Percentiles rank a stretch among this genome's conserved stretches.
phyloP scores from a whole-genome alignment of 30 jellyfish, hydroid and myxozoan genomes.

The Hydractinia echinata region DNA sequence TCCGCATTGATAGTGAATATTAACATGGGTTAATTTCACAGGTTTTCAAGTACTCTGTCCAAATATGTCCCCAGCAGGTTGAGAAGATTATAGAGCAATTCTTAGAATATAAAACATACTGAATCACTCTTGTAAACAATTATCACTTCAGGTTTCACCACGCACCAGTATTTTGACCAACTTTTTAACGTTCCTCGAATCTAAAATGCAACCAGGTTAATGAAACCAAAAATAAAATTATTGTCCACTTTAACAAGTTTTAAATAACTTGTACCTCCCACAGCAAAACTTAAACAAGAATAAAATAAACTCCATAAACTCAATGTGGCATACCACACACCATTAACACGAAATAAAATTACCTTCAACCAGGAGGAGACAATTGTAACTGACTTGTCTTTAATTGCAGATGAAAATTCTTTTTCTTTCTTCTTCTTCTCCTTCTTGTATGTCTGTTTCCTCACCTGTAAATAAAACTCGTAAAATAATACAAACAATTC shows the following conservation, averaged over 20 bases:
- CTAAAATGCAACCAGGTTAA: slow-evolving; percentile 19
- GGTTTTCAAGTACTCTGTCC: too few species aligned
- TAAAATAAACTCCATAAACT: not conserved
- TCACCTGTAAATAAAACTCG: slow-evolving; percentile 38
- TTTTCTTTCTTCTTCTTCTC: slow-evolving; percentile 74
- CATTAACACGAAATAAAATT: not conserved
- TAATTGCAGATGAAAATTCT: slow-evolving; percentile 85
- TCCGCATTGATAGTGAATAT: too few species aligned
- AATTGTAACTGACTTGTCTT: slow-evolving; percentile 73
- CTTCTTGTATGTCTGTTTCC: slow-evolving; percentile 77
- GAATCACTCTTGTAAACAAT: slow-evolving; percentile 74
- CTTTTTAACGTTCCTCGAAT: slow-evolving; percentile 93
- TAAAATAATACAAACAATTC: not conserved
- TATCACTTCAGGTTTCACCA: slow-evolving; percentile 86
- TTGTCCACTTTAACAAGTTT: not conserved
- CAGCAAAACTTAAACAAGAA: not conserved
- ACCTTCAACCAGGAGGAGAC: slow-evolving; percentile 96
- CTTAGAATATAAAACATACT: slow-evolving; percentile 16
- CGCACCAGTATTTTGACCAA: slow-evolving; percentile 99
- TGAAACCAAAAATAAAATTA: too few species aligned
- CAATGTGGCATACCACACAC: too few species aligned
- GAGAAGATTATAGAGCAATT: not conserved
- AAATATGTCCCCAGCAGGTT: too few species aligned
- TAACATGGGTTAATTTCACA: too few species aligned
- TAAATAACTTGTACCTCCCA: not conserved